Evolutionary conservation across 2,888 invertebrate species (phyloP), one percentile per base, ranked within the genome.

Genomic region (Lutraria lutraria): DNA sequence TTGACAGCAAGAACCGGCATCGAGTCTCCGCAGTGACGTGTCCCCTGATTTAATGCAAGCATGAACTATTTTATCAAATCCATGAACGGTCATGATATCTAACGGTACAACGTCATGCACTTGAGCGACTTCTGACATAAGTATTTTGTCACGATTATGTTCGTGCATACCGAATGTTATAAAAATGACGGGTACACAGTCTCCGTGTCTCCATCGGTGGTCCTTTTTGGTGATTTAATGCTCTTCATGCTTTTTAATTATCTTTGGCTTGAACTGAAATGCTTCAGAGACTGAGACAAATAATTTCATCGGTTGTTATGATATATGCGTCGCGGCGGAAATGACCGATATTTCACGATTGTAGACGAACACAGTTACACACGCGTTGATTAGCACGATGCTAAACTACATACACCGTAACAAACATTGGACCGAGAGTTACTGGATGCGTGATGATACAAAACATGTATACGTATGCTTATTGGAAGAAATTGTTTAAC

Each of bases 91-190:
- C 25, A 68, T 76, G 3, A 76, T 76, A 76, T 76, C 76, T 76
- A 76, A 76, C 76, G 34, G 76, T 25, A 25, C 31, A 31, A 29
- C 76, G 34, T 76, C 34, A 34, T 19, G 31, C 31, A 76, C 76
- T 19, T 25, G 31, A 21, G 15, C 21, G 76, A 31, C 25, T 76
- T 76, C 34, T 76, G 76, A 76, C 76, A 76, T 76, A 76, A 31
- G 31, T 76, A 76, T 34, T 76, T 76, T 76, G 34, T 76, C 76
- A 76, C 31, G 76, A 76, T 76, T 19, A 76, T 76, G 76, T 34
- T 34, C 76, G 31, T 19, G 76, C 0, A 76, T 76, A 25, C 76
- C 76, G 34, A 29, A 76, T 31, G 76, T 31, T 76, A 25, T 31
- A 76, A 76, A 34, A 16, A 15, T 76, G 76, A 76, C 76, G 76